Base-by-base conservation (phyloP, 2,888 invertebrate species). In the Drosophila leonis region DNA sequence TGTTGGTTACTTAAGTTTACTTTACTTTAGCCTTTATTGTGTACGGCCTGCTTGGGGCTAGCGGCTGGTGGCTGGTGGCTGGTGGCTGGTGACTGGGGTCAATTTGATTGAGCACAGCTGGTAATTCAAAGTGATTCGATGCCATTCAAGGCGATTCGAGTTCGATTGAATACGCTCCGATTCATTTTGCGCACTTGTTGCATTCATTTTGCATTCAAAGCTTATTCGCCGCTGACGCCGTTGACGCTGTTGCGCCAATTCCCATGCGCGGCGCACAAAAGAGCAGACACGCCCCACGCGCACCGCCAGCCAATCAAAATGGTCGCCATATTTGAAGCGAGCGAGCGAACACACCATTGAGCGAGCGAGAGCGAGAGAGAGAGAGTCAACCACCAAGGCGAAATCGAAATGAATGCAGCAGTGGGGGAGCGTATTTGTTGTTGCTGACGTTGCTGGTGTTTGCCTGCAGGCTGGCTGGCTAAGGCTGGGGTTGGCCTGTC, bases 261-360 rank as follows among this genome's bases (percentile, higher is more conserved):
- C 59, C 64, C 72, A 70, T 83, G 65, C 74, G 70, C 61, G 57
- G 27, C 49, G 46, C 61, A 54, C 71, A 65, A 61, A 51, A 52
- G 51, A 66, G 27, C 48, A 49, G 63, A 18, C 57, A 54, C 72
- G 65, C 69, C 74, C 79, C 80, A 44, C 71, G 63, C 42, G 18
- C 31, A 15, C 51, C 8, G 42, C 9, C 72, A 66, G 59, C 86
- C 86, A 86, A 86, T 86, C 80, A 70, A 41, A 72, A 46, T 35
- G 57, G 62, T 70, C 86, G 86, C 86, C 86, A 86, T 86, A 90
- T 86, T 86, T 90, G 79, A 84, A 89, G 77, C 68, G 90, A 79
- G 82, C 81, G 75, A 72, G 69, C 78, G 59, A 51, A 62, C 68
- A 42, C 31, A 12, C 37, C 29, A 20, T 20, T 20, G 35, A 54